Base-by-base conservation (phyloP, 1,140 invertebrate species). In the Holotrichia oblita region DNA sequence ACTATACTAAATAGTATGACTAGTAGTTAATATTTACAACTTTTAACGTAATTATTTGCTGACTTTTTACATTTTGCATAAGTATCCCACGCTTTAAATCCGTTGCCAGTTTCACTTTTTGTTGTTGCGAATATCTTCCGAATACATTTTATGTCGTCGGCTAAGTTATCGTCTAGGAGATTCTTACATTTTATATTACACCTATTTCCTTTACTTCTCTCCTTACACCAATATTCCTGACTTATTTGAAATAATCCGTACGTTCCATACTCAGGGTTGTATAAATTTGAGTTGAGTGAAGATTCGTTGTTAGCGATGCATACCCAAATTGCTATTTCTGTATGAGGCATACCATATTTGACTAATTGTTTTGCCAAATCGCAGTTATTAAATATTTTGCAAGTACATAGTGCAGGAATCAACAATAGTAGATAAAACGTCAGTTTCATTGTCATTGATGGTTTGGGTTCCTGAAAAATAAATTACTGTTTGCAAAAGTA, bases 181-280 rank as follows among this genome's bases (percentile, higher is more conserved):
- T 88, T 87, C 0, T 85, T 85, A 82, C 93, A 94, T 0, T 89
- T 82, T 0, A 91, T 82, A 10, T 89, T 90, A 80, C 93, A 94
- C 9, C 12, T 34, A 2, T 44, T 40, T 0, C 90, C 92, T 40
- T 9, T 14, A 24, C n/a, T n/a, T n/a, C n/a, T n/a, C n/a, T n/a
- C n/a, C n/a, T n/a, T n/a, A 83, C 93, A 94, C 93, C 94, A 95
- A 83, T 90, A 94, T 20, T 91, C 84, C 83, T 94, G 91, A 84
- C 91, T 93, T 78, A 95, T 93, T 87, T 94, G 93, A 80, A 94
- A 90, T 10, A 95, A 81, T 34, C 94, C 94, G 84, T 94, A 93
- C 85, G 94, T 93, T 0, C 89, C 88, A 82, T 90, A 91, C 8
- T 89, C 90, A 6, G 84, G 86, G 14, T 92, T 92, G 40, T 91